Conservation (phyloP, 2,797 vertebrate species). For the Dipus sagitta region DNA sequence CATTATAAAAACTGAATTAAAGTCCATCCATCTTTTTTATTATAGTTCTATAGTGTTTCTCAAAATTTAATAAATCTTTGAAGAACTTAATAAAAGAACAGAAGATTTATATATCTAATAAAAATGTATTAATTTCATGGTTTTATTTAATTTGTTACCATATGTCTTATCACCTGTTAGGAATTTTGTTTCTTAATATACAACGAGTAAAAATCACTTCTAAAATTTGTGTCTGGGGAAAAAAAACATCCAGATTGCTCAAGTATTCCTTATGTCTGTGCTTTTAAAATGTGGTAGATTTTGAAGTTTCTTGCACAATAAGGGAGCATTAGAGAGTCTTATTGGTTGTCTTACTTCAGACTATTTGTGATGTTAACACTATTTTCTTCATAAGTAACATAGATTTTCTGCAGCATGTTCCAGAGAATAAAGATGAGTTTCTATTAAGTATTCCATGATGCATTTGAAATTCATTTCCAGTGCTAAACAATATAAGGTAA, state of each 20-base stretch:
- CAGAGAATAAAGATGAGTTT: slow-evolving; percentile 38
- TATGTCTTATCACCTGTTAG: slow-evolving; percentile 70
- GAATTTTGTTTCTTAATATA: slow-evolving; percentile 72
- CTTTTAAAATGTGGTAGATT: slow-evolving; percentile 45
- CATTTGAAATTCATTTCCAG: slow-evolving; percentile 44
- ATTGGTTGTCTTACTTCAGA: neutral
- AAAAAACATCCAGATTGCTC: neutral
- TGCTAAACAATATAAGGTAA: slow-evolving; percentile 5
- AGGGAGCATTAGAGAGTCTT: neutral
- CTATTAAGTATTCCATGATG: slow-evolving; percentile 28
- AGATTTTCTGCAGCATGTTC: neutral
- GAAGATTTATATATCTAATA: slow-evolving; percentile 86
- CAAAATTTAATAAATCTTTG: slow-evolving; percentile 88
- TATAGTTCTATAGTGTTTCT: slow-evolving; percentile 84
- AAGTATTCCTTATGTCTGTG: neutral
- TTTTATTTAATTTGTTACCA: slow-evolving; percentile 83
- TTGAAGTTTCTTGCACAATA: neutral
- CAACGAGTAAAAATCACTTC: slow-evolving; percentile 38
- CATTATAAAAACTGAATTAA: slow-evolving; percentile 87
- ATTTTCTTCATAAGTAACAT: slow-evolving; percentile 11
- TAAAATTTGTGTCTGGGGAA: slow-evolving; percentile 45
- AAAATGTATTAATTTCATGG: slow-evolving; percentile 77
- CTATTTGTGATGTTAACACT: slow-evolving; percentile 12
- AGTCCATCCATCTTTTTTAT: slow-evolving; percentile 84
- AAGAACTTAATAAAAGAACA: slow-evolving; percentile 85